Evolutionary conservation across 2,888 invertebrate genomes (phyloP).

Genomic region (Octonoba sinensis): DNA sequence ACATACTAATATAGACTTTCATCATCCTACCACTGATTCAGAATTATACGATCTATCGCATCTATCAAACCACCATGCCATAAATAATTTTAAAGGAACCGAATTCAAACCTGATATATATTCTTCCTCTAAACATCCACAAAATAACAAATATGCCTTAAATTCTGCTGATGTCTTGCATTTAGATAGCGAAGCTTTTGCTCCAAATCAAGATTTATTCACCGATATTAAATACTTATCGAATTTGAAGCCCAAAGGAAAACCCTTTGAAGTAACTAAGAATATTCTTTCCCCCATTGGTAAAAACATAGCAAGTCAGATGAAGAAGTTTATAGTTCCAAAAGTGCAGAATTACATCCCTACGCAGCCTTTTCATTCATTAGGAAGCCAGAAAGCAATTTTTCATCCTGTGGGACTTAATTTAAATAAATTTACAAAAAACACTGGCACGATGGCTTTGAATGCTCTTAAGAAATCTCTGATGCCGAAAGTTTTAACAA

Average conservation of each 20-base stretch:
- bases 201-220: neutral
- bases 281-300: neutral
- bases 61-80: neutral
- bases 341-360: constrained; percentile 14
- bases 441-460: neutral
- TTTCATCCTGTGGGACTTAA: constrained; percentile 5
- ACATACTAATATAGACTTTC: too few species aligned
- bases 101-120: neutral
- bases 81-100: constrained; percentile 33
- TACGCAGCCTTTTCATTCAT: neutral
- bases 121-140: neutral
- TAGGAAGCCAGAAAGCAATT: constrained; percentile 2
- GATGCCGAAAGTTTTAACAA: constrained; percentile 7
- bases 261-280: neutral
- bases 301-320: constrained; percentile 6
- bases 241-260: neutral
- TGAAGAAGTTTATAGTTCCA: constrained; percentile 1
- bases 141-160: neutral
- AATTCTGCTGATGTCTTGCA: too few species aligned
- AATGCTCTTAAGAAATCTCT: constrained; percentile 8
- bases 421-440: constrained; percentile 14
- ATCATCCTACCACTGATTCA: too few species aligned
- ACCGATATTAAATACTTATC: neutral
- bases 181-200: neutral
- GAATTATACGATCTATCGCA: neutral